Conservation (phyloP, 2,888 invertebrate genomes). For the Phorcus lineatus region DNA sequence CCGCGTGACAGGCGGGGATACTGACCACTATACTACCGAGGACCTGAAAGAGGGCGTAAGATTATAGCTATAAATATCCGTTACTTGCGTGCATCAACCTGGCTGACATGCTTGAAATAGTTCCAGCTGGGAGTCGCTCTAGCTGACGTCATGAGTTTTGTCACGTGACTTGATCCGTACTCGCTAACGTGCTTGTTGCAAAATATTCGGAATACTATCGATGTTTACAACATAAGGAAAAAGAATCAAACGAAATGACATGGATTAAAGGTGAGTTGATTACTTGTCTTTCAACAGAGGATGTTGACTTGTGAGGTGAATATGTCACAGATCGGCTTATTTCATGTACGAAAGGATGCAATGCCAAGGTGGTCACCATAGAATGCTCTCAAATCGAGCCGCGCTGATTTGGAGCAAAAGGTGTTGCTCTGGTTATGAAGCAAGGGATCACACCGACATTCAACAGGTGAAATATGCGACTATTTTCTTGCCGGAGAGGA, state of each 20-base stretch:
- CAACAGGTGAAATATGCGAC: too few species aligned
- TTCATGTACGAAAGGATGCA: too few species aligned
- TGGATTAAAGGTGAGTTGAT: neutral
- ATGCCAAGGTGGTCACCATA: too few species aligned
- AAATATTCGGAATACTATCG: constrained; percentile 24
- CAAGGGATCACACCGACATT: too few species aligned
- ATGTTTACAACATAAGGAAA: neutral
- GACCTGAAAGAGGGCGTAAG: neutral
- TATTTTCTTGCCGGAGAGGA: too few species aligned
- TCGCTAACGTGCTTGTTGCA: constrained; percentile 20
- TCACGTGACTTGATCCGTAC: constrained; percentile 17
- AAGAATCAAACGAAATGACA: neutral
- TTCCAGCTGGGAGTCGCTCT: constrained; percentile 19
- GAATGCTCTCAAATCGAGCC: too few species aligned
- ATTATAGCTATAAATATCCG: neutral
- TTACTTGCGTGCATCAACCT: neutral
- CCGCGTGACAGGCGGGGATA: constrained; percentile 31
- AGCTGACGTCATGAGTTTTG: constrained; percentile 23
- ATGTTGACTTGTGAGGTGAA: too few species aligned
- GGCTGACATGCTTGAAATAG: constrained; percentile 10
- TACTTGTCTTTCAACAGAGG: neutral
- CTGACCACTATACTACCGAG: constrained; percentile 30
- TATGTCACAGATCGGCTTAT: too few species aligned
- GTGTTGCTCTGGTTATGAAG: too few species aligned
- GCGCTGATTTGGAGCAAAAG: too few species aligned